phyloP scores from a whole-genome alignment of 2,888 invertebrate species.

The Eristalinus sepulchralis region DNA sequence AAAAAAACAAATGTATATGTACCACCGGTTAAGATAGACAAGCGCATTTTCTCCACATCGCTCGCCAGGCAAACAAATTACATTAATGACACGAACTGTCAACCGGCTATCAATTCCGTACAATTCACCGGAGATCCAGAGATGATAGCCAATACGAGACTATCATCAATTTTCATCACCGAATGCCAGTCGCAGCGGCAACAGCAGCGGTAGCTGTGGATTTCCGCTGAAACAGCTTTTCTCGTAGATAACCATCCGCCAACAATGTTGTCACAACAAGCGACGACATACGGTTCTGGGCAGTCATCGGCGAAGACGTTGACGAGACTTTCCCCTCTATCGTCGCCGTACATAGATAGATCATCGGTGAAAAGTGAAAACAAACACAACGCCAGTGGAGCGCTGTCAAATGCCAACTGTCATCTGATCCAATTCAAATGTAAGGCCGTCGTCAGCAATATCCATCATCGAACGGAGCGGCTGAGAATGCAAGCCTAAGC shows the following conservation, averaged over 20 bases:
- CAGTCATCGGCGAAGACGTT: background rate
- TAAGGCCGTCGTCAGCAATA: conserved; percentile 58
- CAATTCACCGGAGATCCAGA: conserved; percentile 44
- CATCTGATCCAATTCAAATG: conserved; percentile 61
- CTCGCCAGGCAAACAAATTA: conserved; percentile 31
- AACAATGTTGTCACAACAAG: conserved; percentile 23
- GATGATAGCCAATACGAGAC: conserved; percentile 42
- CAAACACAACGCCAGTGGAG: conserved; percentile 30
- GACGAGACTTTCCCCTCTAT: conserved; percentile 37
- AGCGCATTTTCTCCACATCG: conserved; percentile 14
- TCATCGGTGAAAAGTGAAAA: conserved; percentile 69
- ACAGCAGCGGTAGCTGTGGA: background rate
- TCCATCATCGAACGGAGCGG: conserved; percentile 50
- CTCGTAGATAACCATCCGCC: conserved; percentile 18
- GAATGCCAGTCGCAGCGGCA: conserved; percentile 13
- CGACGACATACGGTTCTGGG: background rate
- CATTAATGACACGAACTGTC: conserved; percentile 51
- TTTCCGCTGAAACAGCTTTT: conserved; percentile 21
- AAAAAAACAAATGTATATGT: background rate
- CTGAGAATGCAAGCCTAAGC: conserved; percentile 48
- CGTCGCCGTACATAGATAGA: conserved; percentile 28
- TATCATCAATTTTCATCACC: conserved; percentile 57
- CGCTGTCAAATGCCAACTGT: conserved; percentile 68
- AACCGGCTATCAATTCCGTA: conserved; percentile 55
- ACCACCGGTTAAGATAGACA: background rate